Base-by-base conservation (phyloP, 1,140 invertebrate genomes). In the Ooceraea biroi region DNA sequence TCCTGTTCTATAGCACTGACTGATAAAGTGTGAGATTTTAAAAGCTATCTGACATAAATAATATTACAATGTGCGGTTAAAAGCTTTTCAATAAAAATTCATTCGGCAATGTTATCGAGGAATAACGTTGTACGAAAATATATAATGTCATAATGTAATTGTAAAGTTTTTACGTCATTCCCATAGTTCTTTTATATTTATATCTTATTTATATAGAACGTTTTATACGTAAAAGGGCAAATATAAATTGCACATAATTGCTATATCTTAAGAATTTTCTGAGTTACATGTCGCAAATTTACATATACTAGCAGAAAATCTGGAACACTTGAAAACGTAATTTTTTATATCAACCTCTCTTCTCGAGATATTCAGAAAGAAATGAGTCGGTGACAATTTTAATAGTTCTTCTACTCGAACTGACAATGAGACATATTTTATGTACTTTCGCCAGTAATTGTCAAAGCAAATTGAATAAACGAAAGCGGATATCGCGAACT, bases 1-100 rank as follows among this genome's bases (percentile, higher is more conserved):
- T 58, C 22, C 10, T 88, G 30, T 50, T 46, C 36, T 57, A 74
- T 74, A 48, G 57, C 55, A 57, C 8, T 17, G 25, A 48, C 44
- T n/a, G 50, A 52, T 71, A 73, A 58, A 30, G 12, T 22, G 11
- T 12, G 10, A 30, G 17, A 12, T 58, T 52, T 57, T 44, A 22
- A 5, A 69, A 0, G 27, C 36, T 41, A 74, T 36, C 27, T 17
- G 30, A 0, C 19, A n/a, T 52, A 19, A 68, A 69, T 55, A 55
- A 19, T 52, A 52, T 78, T 55, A 44, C 14, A 25, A 10, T 36
- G 1, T 14, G 14, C 19, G n/a, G 7, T 57, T 44, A 14, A n/a
- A 78, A 68, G 0, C 1, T 27, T 44, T 55, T 0, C 7, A 36
- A 36, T 52, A 14, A 19, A 57, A 69, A 78, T 27, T 44, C 55